Evolutionary conservation across 2,888 invertebrate genomes (phyloP).

Genomic region (Anthrax anthrax): DNA sequence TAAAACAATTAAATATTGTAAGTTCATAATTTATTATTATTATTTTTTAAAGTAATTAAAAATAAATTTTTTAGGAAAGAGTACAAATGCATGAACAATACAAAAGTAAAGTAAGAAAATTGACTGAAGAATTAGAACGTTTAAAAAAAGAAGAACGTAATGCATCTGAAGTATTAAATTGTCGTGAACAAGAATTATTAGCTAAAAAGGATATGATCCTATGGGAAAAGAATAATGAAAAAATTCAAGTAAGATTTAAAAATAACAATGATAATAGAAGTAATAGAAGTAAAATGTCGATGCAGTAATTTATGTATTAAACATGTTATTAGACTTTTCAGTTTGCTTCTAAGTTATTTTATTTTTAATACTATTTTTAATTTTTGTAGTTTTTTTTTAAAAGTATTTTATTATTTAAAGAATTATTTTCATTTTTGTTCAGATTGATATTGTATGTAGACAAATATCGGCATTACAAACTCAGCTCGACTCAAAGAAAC

Average conservation of each 20-base stretch:
- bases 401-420: conserved; percentile 22
- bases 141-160: conserved; percentile 38
- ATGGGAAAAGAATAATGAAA: conserved; percentile 35
- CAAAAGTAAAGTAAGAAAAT: conserved; percentile 29
- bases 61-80: conserved; percentile 36
- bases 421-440: conserved; percentile 29
- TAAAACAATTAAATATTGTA: conserved; percentile 40
- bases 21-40: conserved; percentile 8
- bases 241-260: conserved; percentile 26
- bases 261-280: too few species aligned
- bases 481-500: conserved; percentile 39
- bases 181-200: conserved; percentile 37
- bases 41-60: background rate
- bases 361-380: conserved; percentile 18
- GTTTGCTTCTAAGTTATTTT: too few species aligned
- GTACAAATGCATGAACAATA: conserved; percentile 35
- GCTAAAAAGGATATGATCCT: conserved; percentile 33
- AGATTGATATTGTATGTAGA: conserved; percentile 54
- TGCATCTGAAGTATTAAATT: conserved; percentile 40
- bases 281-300: background rate
- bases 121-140: conserved; percentile 37
- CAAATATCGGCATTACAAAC: conserved; percentile 43
- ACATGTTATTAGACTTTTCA: too few species aligned
- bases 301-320: too few species aligned
- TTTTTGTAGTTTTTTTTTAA: conserved; percentile 20